phyloP scores from a whole-genome alignment of 2,888 invertebrate species.

The Rotaria magnacalcarata region DNA sequence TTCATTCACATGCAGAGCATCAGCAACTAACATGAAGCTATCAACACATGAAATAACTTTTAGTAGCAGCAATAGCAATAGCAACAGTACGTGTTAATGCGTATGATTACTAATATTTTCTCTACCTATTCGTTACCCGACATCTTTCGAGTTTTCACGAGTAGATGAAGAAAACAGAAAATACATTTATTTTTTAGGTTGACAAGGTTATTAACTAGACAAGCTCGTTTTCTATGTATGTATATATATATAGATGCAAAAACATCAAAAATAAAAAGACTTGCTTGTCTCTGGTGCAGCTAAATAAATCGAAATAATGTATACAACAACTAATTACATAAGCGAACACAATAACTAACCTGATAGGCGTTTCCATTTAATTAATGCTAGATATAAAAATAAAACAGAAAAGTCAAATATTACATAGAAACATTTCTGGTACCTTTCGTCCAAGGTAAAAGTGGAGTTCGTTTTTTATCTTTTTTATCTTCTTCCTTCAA shows the following conservation, averaged over 20 bases:
- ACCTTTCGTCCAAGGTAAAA: constrained; percentile 75
- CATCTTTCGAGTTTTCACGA: neutral
- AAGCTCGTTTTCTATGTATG: neutral
- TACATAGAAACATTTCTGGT: constrained; percentile 35
- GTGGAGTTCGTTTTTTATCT: constrained; percentile 78
- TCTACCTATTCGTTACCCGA: neutral
- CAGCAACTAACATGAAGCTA: neutral
- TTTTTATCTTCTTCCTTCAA: constrained; percentile 60
- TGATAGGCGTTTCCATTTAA: constrained; percentile 40
- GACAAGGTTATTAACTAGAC: neutral
- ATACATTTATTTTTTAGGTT: neutral
- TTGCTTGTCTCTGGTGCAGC: constrained; percentile 32
- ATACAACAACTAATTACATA: neutral
- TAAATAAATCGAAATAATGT: constrained; percentile 11
- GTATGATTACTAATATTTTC: neutral
- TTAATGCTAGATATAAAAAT: constrained; percentile 3
- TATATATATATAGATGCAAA: neutral
- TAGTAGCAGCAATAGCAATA: neutral
- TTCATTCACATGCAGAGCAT: constrained; percentile 21
- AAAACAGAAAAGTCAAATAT: neutral
- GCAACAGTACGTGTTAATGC: neutral
- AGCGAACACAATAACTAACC: neutral
- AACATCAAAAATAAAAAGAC: neutral
- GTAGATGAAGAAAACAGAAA: neutral
- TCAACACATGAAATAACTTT: neutral